Percentiles rank a stretch among this genome's conserved stretches.
These are phyloP conservation scores for Tupiocoris notatus DNA, from an alignment of 2,888 invertebrate species.

Conservation along the genomic window DNA sequence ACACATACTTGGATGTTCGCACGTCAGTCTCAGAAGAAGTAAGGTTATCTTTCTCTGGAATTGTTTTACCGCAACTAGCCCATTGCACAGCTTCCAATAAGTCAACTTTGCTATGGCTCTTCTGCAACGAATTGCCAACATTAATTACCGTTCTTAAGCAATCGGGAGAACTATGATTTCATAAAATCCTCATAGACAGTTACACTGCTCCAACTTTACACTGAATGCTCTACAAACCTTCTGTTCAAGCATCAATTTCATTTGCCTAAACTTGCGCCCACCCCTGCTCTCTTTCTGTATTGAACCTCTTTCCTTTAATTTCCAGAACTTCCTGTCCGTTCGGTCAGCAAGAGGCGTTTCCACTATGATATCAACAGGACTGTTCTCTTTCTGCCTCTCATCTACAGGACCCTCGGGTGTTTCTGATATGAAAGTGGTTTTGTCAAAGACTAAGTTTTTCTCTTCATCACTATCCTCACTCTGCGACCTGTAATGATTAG, in stretches of 20 bases:
- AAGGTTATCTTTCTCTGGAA: background rate
- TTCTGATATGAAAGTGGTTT: background rate
- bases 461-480: background rate
- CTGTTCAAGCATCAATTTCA: slow-evolving; percentile 34
- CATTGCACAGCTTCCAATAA: background rate
- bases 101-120: background rate
- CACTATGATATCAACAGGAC: background rate
- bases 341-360: slow-evolving; percentile 8
- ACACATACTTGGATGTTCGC: background rate
- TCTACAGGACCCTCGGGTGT: background rate
- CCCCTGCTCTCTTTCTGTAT: background rate
- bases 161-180: too few relatives aligned
- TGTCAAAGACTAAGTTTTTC: background rate
- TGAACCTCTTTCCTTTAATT: slow-evolving; percentile 46
- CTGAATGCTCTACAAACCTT: slow-evolving; percentile 31
- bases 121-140: too few relatives aligned
- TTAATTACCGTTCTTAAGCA: too few relatives aligned
- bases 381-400: background rate
- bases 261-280: slow-evolving; percentile 40
- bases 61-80: background rate
- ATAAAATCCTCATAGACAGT: too few relatives aligned
- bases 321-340: slow-evolving; percentile 44
- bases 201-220: too few relatives aligned
- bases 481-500: too few relatives aligned
- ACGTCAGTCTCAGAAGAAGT: background rate